Evolutionary conservation across 2,888 invertebrate genomes (phyloP).

Genomic region (Dilophus febrilis): DNA sequence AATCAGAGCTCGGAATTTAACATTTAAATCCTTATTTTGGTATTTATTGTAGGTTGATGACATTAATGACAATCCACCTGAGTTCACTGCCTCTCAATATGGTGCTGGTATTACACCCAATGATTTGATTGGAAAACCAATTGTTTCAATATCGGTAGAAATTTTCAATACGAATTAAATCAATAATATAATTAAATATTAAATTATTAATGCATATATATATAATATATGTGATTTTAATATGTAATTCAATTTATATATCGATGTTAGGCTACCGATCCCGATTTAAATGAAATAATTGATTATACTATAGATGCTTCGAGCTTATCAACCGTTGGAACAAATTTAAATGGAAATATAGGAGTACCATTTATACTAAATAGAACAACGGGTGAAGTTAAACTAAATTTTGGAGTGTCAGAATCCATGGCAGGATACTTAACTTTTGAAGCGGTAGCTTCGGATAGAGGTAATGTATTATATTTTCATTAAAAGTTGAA

Average conservation of each 20-base stretch:
- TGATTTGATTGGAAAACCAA: slow-evolving; percentile 30
- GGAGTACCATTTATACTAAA: slow-evolving; percentile 31
- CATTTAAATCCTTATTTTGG: neutral
- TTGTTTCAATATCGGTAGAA: slow-evolving; percentile 33
- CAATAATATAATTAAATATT: neutral
- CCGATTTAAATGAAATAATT: slow-evolving; percentile 30
- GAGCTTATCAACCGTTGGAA: slow-evolving; percentile 29
- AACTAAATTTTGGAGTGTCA: slow-evolving; percentile 34
- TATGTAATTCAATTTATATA: too few species aligned
- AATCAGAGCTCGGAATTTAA: neutral
- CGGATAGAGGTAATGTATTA: slow-evolving; percentile 31
- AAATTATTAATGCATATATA: neutral
- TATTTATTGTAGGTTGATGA: slow-evolving; percentile 35
- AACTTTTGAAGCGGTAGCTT: slow-evolving; percentile 35
- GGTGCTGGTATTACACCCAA: slow-evolving; percentile 35
- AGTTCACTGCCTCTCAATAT: slow-evolving; percentile 32
- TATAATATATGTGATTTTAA: too few species aligned
- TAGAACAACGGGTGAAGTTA: slow-evolving; percentile 30
- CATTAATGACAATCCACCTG: slow-evolving; percentile 38
- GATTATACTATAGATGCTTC: slow-evolving; percentile 28
- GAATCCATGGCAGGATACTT: slow-evolving; percentile 43
- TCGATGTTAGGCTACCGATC: slow-evolving; percentile 45
- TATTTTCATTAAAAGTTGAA: neutral
- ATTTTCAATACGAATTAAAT: neutral
- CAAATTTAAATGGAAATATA: slow-evolving; percentile 27